Evolutionary conservation across 1,140 invertebrate genomes (phyloP), one percentile per base, ranked within the genome.

Genomic region (Anagrus nilaparvatae): DNA sequence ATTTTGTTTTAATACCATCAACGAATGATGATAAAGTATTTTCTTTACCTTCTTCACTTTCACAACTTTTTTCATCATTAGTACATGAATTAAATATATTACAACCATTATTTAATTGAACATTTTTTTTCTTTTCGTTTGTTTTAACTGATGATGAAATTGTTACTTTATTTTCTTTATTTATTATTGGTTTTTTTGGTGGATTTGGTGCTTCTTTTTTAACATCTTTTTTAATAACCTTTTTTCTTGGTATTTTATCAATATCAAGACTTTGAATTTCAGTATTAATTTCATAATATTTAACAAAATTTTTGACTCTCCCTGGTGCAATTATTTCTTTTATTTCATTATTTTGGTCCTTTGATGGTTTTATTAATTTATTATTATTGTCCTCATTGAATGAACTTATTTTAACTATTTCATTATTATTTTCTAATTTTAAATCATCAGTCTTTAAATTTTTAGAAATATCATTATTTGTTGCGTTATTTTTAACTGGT

Each of bases 221-320:
- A 14, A 35, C 23, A 37, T 28, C 25, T 28, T 31, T 31, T 16
- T 31, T 46, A 17, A 19, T n/a, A 14, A 10, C 12, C 9, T 43
- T 36, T 18, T 44, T 42, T 33, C n/a, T 36, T 17, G 9, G 9
- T 5, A 40, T 17, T 3, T 43, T 24, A 14, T 14, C 30, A n/a
- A n/a, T n/a, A n/a, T n/a, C n/a, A n/a, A n/a, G n/a, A n/a, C n/a
- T n/a, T n/a, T n/a, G n/a, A 23, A 46, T 51, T 39, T 64, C 54
- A 16, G 35, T 43, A 32, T 58, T 52, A 44, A 63, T 55, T 45
- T 68, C 64, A 45, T 66, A 67, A 46, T 62, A 61, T 32, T 61
- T 55, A 43, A 68, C 55, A 36, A 62, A 65, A 39, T 44, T 66
- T 31, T 48, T 65, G 60, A 67, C 64, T 48, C 59, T 67, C 61